A percentile compares a stretch with the other conserved stretches of the same genome.
phyloP scores from a whole-genome alignment of 1,140 invertebrate genomes.

The Oncopodura yosiiana region DNA sequence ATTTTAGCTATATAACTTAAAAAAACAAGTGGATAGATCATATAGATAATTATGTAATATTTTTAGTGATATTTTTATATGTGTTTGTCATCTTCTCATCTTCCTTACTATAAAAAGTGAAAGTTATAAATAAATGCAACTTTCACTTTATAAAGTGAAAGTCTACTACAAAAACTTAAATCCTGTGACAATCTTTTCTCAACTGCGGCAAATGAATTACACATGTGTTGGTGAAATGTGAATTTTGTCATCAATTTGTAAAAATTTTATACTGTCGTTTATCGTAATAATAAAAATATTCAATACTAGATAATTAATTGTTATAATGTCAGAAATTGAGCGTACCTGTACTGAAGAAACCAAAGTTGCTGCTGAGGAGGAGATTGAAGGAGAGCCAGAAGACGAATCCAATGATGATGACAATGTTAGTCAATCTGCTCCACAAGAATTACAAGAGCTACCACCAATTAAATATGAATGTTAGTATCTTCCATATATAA shows the following conservation, averaged over 20 bases:
- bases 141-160: background rate
- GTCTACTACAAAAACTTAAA: background rate
- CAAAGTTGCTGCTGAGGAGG: background rate
- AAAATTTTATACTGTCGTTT: background rate
- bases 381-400: background rate
- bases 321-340: background rate
- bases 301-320: background rate
- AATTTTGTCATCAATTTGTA: background rate
- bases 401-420: background rate
- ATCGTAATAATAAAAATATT: background rate
- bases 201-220: background rate
- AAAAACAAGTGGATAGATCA: too few relatives aligned
- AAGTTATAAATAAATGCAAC: too few relatives aligned
- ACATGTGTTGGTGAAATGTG: background rate
- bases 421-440: background rate
- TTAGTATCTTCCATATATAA: slow-evolving; percentile 42
- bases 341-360: background rate
- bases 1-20: too few relatives aligned
- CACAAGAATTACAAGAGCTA: slow-evolving; percentile 36
- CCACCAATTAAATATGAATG: slow-evolving; percentile 59
- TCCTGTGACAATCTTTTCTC: background rate
- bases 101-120: too few relatives aligned
- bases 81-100: too few relatives aligned
- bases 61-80: too few relatives aligned
- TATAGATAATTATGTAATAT: too few relatives aligned